A percentile compares a stretch with the other conserved stretches of the same genome.
phyloP scores from a whole-genome alignment of 2,113 vertebrate species.

The Stegastes partitus region DNA sequence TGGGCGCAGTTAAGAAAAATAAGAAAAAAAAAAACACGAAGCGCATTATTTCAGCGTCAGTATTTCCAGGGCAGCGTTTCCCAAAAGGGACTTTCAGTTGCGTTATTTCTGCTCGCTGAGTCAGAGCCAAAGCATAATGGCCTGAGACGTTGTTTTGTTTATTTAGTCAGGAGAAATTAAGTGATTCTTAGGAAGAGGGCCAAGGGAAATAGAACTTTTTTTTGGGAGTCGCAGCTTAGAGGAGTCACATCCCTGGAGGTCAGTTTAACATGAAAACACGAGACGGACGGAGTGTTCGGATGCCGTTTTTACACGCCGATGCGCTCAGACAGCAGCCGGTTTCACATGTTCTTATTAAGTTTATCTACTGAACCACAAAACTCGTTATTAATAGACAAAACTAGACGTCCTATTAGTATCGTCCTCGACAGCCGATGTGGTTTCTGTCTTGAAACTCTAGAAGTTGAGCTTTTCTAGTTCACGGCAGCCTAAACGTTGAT shows the following conservation, averaged over 20 bases:
- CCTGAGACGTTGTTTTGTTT: conserved; percentile 67
- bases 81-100: conserved; percentile 36
- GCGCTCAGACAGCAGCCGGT: conserved; percentile 1
- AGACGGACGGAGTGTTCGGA: conserved; percentile 27
- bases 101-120: conserved; percentile 55
- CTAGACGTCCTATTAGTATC: not conserved
- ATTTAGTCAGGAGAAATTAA: conserved; percentile 64
- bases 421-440: too few species aligned
- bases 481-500: too few species aligned
- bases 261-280: conserved; percentile 52
- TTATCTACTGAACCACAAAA: not conserved
- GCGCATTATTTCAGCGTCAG: conserved; percentile 28
- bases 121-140: conserved; percentile 52
- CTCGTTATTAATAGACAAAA: not conserved
- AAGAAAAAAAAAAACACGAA: conserved; percentile 32
- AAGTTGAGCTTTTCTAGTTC: too few species aligned
- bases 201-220: conserved; percentile 61
- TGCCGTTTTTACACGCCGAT: conserved; percentile 28
- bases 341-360: not conserved
- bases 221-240: conserved; percentile 44
- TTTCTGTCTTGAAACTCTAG: too few species aligned
- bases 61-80: conserved; percentile 35
- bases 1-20: conserved; percentile 21
- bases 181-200: conserved; percentile 53
- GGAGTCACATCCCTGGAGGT: conserved; percentile 46